Percentiles rank a stretch among this genome's conserved stretches.
These are phyloP conservation scores for Elgonia sp. DNA, from an alignment of 2,888 invertebrate genomes.

Conservation along the genomic window DNA sequence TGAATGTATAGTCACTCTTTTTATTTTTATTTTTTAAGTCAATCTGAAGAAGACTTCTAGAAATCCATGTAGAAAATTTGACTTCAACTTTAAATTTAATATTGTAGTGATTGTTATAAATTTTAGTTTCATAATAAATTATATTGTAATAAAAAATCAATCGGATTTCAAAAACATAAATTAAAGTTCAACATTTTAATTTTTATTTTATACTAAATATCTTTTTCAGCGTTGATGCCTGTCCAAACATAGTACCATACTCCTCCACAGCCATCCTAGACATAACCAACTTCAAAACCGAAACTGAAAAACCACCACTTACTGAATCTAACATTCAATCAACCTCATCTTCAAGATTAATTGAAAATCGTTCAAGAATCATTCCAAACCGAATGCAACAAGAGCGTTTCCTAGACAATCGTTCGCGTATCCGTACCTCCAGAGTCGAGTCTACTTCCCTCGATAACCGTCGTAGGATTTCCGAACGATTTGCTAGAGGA, in stretches of 20 bases:
- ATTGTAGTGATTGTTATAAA: no score
- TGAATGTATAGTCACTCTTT: no score
- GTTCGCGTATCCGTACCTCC: constrained; percentile 2
- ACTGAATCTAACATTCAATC: constrained; percentile 4
- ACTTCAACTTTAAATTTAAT: no score
- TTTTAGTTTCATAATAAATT: no score
- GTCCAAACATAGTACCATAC: constrained; percentile 81
- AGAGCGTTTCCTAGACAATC: constrained; percentile 21
- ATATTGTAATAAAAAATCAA: no score
- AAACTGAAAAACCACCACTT: neutral
- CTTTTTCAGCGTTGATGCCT: constrained; percentile 82
- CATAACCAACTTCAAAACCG: no score
- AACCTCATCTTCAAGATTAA: neutral
- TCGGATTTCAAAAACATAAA: neutral
- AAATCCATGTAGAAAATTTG: no score
- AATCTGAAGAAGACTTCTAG: no score
- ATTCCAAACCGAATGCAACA: neutral
- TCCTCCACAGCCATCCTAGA: neutral
- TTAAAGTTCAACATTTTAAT: no score
- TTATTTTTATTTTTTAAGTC: no score
- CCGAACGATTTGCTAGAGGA: neutral
- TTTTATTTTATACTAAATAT: no score
- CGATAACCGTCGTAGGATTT: neutral
- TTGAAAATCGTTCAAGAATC: neutral
- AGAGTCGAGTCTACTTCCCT: neutral